These are phyloP conservation scores for Sycophaga agraensis DNA, from an alignment of 1,140 invertebrate genomes.

Conservation along the genomic window DNA sequence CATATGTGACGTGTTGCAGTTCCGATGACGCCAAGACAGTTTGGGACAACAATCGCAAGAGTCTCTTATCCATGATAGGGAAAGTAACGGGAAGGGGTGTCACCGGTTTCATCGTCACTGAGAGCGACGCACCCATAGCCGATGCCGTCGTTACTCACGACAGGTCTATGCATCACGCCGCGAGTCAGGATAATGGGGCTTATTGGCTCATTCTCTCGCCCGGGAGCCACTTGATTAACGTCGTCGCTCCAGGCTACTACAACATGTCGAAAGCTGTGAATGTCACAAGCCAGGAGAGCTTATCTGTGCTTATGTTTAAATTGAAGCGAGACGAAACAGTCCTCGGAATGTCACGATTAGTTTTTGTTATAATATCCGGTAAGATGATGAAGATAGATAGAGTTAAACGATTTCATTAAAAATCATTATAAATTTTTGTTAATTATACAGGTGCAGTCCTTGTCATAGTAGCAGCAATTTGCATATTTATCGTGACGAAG, in stretches of 20 bases:
- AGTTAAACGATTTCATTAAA: too few relatives aligned
- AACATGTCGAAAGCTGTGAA: conserved; percentile 58
- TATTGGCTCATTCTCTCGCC: conserved; percentile 61
- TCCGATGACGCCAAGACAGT: conserved; percentile 39
- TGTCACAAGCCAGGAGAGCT: not conserved
- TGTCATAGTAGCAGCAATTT: conserved; percentile 33
- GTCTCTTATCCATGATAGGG: conserved; percentile 43
- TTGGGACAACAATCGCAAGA: conserved; percentile 46
- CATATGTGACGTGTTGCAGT: conserved; percentile 53
- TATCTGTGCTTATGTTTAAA: conserved; percentile 63
- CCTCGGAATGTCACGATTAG: conserved; percentile 70
- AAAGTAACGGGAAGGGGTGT: conserved; percentile 44
- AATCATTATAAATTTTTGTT: too few relatives aligned
- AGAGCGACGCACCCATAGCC: conserved; percentile 61
- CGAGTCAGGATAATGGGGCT: conserved; percentile 59
- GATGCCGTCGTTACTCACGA: conserved; percentile 61
- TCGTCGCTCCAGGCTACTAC: conserved; percentile 61
- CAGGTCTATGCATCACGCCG: conserved; percentile 47
- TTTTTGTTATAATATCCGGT: conserved; percentile 75
- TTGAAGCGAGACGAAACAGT: conserved; percentile 67
- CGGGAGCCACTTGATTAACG: conserved; percentile 62
- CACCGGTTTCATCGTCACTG: conserved; percentile 62
- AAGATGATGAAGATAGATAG: too few relatives aligned
- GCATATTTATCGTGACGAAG: conserved; percentile 45
- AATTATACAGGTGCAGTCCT: conserved; percentile 44